These are phyloP conservation scores for Tanypteryx hageni DNA, from an alignment of 2,888 invertebrate species.

Conservation along the genomic window DNA sequence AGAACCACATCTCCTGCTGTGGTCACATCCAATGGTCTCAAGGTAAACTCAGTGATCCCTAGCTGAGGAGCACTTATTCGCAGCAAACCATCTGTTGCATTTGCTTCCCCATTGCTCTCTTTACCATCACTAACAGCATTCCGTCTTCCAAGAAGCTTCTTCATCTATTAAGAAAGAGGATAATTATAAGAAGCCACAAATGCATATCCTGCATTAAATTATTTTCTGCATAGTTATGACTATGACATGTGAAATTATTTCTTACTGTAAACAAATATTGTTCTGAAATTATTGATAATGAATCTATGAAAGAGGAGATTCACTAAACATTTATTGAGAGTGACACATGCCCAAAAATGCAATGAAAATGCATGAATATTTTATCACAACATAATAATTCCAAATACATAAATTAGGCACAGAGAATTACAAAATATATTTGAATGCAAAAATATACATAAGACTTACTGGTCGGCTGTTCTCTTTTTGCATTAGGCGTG, in stretches of 20 bases:
- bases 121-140: constrained; percentile 71
- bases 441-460: too few relatives aligned
- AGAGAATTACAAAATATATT: too few relatives aligned
- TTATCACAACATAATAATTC: not conserved
- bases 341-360: too few relatives aligned
- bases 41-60: constrained; percentile 72
- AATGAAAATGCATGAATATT: too few relatives aligned
- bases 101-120: constrained; percentile 72
- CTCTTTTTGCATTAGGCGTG: constrained; percentile 70
- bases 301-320: too few relatives aligned
- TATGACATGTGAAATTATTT: not conserved
- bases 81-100: constrained; percentile 71
- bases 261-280: not conserved
- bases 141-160: constrained; percentile 71
- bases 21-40: constrained; percentile 74
- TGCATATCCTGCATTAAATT: not conserved
- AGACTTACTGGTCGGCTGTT: constrained; percentile 71
- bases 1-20: constrained; percentile 77
- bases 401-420: not conserved
- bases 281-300: too few relatives aligned
- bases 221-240: not conserved
- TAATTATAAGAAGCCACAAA: constrained; percentile 41
- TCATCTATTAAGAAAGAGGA: constrained; percentile 70
- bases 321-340: too few relatives aligned
- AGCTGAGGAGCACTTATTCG: constrained; percentile 74